Base-by-base conservation (phyloP, 2,797 vertebrate genomes). In the Bradypodion pumilum region DNA sequence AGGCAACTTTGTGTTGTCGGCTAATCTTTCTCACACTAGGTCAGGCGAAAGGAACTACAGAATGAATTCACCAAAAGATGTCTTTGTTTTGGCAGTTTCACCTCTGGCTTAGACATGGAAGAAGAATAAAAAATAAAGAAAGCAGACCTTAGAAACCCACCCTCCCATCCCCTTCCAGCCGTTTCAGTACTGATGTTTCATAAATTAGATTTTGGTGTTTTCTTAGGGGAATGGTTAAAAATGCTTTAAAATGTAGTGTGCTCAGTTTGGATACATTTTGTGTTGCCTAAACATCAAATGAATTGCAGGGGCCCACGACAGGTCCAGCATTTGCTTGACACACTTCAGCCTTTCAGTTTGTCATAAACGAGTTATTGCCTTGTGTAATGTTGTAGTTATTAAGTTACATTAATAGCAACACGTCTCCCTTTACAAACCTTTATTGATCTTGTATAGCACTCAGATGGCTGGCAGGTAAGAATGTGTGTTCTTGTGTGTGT, bases 341-440 rank as follows among this genome's bases (percentile, higher is more conserved):
- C 86, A 29, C 81, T 46, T 70, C 37, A 46, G 81, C 81, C 74
- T 89, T 83, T 49, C 78, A 0, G 37, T 90, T 82, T 86, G 77
- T 69, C 52, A 66, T 80, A 21, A 87, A 85, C 90, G 49, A 80
- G 89, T 93, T 86, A 74, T n/a, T 78, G 77, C 76, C 88, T 87
- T 88, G 46, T 63, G 25, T 9, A 83, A 75, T 56, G 4, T 88
- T 60, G 81, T 13, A 63, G 83, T 83, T 89, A 80, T 76, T 15
- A 84, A 86, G 89, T 83, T 27, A 75, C 78, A 87, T 83, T 49
- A 12, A 79, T 90, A 52, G 83, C 75, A 37, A 70, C 66, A 66
- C 52, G 16, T 35, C 32, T 35, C 13, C 83, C 90, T 77, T 86
- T 65, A 82, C 85, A 91, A 92, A 82, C 81, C 88, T 81, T 87